phyloP scores from a whole-genome alignment of 1,140 invertebrate genomes.

The Heterodera schachtii region DNA sequence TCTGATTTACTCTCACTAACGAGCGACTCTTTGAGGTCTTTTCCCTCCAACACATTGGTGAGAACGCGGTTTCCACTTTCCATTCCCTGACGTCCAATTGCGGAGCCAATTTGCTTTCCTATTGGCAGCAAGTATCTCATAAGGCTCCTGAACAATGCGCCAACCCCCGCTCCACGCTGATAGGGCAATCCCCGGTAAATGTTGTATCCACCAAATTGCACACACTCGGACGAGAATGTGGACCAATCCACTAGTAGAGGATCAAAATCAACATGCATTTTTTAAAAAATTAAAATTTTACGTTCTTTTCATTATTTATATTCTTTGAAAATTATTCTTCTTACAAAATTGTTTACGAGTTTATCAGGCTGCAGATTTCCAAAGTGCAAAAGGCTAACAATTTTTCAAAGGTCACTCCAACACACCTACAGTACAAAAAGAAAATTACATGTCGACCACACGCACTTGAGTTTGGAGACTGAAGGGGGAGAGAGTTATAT shows the following conservation, averaged over 20 bases:
- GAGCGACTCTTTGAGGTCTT: background rate
- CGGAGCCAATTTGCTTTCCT: slow-evolving; percentile 6
- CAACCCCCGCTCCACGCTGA: background rate
- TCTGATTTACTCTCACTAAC: background rate
- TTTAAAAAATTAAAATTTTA: background rate
- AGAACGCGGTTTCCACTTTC: slow-evolving; percentile 1
- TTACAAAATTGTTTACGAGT: no score
- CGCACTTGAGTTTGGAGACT: background rate
- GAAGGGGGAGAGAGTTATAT: background rate
- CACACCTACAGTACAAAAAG: background rate
- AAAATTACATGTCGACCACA: slow-evolving; percentile 3
- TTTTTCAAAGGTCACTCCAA: background rate
- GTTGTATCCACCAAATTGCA: slow-evolving; percentile 13
- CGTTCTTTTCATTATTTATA: background rate
- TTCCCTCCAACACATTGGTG: slow-evolving; percentile 1
- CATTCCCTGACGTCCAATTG: slow-evolving; percentile 2
- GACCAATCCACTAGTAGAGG: slow-evolving; percentile 10
- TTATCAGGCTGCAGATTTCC: no score
- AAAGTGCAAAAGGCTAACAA: background rate
- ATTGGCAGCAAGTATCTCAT: background rate
- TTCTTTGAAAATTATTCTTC: background rate
- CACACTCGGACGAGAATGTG: background rate
- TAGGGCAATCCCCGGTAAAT: background rate
- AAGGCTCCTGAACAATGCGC: background rate
- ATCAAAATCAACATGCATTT: slow-evolving; percentile 23